Percentiles rank a stretch among this genome's conserved stretches.
Evolutionary conservation across 2,888 invertebrate genomes (phyloP).

Genomic region (Acrocera orbiculus): DNA sequence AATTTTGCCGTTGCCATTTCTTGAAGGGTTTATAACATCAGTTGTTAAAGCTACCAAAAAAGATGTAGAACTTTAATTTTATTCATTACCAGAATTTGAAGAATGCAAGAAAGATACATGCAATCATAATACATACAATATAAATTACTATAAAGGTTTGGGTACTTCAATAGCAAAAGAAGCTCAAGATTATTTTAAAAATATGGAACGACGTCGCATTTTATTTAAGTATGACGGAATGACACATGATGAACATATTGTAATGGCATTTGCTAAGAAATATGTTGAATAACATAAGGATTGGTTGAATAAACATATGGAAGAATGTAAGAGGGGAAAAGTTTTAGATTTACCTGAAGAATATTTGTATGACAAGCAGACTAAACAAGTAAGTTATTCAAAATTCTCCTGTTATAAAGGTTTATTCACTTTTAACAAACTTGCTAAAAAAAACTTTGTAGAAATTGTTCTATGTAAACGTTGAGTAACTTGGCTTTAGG

Average conservation of each 20-base stretch:
- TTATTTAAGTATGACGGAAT: conserved; percentile 70
- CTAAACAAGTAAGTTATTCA: too few species aligned
- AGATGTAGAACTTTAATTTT: conserved; percentile 69
- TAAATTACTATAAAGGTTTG: conserved; percentile 99
- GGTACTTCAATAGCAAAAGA: conserved; percentile 98
- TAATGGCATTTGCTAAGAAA: conserved; percentile 89
- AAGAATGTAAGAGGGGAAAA: conserved; percentile 66
- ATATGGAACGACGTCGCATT: conserved; percentile 88
- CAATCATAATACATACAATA: conserved; percentile 76
- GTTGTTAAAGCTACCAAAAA: conserved; percentile 92
- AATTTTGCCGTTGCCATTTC: conserved; percentile 67
- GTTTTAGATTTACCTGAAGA: conserved; percentile 71
- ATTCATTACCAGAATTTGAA: conserved; percentile 94
- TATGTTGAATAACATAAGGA: conserved; percentile 90
- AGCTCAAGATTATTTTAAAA: conserved; percentile 95
- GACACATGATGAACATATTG: conserved; percentile 83
- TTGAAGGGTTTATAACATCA: conserved; percentile 99
- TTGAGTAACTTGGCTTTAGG: too few species aligned
- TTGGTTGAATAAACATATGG: conserved; percentile 95
- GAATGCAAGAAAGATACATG: conserved; percentile 87
- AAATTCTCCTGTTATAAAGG: too few species aligned
- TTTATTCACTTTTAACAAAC: too few species aligned
- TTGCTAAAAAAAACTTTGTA: too few species aligned
- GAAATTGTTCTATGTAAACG: too few species aligned
- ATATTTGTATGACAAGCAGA: too few species aligned